phyloP scores from a whole-genome alignment of 2,797 vertebrate genomes.

The Catamblyrhynchus diadema region DNA sequence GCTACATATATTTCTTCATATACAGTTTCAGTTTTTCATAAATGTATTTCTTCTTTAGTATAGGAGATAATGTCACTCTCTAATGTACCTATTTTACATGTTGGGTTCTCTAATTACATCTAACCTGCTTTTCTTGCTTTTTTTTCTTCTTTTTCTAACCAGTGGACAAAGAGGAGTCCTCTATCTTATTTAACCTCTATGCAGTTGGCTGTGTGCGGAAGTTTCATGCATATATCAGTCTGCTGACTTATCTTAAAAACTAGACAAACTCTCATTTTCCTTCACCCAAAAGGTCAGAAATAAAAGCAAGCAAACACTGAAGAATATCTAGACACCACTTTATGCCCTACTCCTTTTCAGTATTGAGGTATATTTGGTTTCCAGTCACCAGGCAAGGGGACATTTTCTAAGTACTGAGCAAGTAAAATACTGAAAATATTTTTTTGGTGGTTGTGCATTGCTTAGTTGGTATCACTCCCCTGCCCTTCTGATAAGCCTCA shows the following conservation, averaged over 20 bases:
- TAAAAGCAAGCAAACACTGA: neutral
- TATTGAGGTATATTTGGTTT: neutral
- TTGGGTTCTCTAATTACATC: neutral
- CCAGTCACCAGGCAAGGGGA: neutral
- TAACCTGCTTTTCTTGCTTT: neutral
- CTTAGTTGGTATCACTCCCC: neutral
- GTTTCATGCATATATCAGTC: neutral
- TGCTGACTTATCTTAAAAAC: neutral
- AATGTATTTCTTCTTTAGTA: neutral
- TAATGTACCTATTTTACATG: neutral
- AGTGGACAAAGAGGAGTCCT: neutral
- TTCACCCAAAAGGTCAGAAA: neutral
- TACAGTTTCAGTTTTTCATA: neutral
- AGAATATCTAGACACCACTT: neutral
- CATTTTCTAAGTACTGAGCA: neutral
- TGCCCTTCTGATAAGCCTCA: neutral
- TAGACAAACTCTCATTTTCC: neutral
- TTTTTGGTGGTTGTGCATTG: neutral
- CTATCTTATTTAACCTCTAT: neutral
- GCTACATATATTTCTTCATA: neutral
- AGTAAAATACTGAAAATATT: neutral
- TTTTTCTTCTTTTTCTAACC: neutral
- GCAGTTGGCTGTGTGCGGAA: neutral
- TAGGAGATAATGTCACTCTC: neutral
- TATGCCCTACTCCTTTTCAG: neutral